A percentile compares a stretch with the other conserved stretches of the same genome.
phyloP scores from a whole-genome alignment of 2,113 vertebrate species.

The Sphyrna mokarran region DNA sequence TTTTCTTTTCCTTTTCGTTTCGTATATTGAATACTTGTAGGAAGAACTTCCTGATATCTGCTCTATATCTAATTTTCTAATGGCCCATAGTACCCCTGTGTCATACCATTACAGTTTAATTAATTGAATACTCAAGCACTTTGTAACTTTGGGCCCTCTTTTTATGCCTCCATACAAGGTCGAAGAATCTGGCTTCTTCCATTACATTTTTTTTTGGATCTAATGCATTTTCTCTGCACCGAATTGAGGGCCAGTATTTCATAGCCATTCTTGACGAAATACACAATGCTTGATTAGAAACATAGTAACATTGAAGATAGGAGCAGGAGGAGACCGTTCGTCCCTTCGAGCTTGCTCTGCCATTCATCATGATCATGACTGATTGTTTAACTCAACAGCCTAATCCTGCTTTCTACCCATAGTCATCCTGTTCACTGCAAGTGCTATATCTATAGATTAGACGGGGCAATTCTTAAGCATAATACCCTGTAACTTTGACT shows the following conservation, averaged over 20 bases:
- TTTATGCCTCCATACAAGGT: neutral
- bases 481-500: neutral
- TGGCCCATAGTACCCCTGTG: neutral
- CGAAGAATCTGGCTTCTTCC: neutral
- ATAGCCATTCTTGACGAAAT: no score
- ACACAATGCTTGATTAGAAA: neutral
- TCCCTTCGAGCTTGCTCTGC: no score
- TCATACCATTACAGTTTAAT: neutral
- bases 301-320: no score
- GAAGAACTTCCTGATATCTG: neutral
- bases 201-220: neutral
- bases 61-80: neutral
- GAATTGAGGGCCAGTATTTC: no score
- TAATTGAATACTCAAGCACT: neutral
- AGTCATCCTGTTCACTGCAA: no score
- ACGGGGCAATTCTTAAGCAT: neutral
- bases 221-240: neutral
- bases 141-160: neutral
- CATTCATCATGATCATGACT: no score
- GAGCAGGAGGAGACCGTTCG: no score
- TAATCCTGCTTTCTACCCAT: no score
- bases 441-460: no score
- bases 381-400: no score
- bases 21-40: no score
- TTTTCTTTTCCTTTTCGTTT: neutral